A percentile compares a stretch with the other conserved stretches of the same genome.
Conservation (phyloP, 2,888 invertebrate species). For the Noctua janthina region DNA sequence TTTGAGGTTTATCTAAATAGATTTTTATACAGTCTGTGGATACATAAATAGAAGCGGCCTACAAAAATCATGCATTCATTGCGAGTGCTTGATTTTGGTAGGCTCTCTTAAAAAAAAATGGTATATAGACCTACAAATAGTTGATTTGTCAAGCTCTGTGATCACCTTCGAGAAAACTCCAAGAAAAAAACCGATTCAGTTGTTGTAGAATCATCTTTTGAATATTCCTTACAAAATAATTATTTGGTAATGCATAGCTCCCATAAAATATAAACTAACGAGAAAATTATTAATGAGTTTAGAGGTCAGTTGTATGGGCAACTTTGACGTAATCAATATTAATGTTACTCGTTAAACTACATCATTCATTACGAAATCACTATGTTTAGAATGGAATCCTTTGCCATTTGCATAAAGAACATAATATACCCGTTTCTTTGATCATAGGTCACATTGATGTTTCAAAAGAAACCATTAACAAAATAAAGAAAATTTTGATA, state of each 20-base stretch:
- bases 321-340: slow-evolving; percentile 37
- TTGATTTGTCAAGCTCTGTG: background rate
- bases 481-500: background rate
- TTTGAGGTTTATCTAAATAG: background rate
- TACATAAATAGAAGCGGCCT: background rate
- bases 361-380: slow-evolving; percentile 50
- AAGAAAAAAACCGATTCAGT: background rate
- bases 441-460: slow-evolving; percentile 2
- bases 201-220: background rate
- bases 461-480: slow-evolving; percentile 1
- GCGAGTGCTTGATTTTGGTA: too few relatives aligned
- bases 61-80: too few relatives aligned
- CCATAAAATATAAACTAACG: background rate
- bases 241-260: background rate
- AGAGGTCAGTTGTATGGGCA: slow-evolving; percentile 29
- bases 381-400: slow-evolving; percentile 51
- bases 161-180: too few relatives aligned
- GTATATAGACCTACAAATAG: background rate
- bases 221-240: background rate
- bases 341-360: slow-evolving; percentile 12
- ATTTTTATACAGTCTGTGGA: background rate
- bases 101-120: too few relatives aligned
- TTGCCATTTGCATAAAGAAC: slow-evolving; percentile 44
- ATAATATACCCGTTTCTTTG: slow-evolving; percentile 19
- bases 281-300: slow-evolving; percentile 12